phyloP scores from a whole-genome alignment of 2,113 vertebrate genomes.

The Neotoma lepida region DNA sequence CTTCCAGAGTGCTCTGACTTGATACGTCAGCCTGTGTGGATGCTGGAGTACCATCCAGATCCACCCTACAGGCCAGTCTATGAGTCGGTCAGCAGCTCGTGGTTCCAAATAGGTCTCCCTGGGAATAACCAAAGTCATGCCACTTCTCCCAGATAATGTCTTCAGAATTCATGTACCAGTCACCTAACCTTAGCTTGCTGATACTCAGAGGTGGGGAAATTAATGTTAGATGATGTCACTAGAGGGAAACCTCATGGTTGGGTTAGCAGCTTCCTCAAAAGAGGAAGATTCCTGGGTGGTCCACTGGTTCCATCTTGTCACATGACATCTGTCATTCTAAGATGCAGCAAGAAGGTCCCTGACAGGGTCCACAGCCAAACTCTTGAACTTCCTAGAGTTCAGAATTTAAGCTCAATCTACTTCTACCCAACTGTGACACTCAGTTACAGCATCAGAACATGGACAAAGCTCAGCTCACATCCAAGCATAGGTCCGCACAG shows the following conservation, averaged over 20 bases:
- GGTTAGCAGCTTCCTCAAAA: background rate
- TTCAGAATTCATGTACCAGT: background rate
- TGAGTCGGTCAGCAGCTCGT: background rate
- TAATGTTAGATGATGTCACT: background rate
- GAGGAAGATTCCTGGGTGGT: background rate
- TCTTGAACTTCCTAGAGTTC: background rate
- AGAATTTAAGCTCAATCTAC: background rate
- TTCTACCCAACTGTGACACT: background rate
- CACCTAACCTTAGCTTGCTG: background rate
- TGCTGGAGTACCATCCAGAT: background rate
- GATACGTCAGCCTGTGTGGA: background rate
- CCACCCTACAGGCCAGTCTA: background rate
- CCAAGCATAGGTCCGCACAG: background rate
- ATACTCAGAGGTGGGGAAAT: background rate
- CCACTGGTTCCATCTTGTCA: background rate
- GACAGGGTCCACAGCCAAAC: too few relatives aligned
- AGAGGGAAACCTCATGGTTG: background rate
- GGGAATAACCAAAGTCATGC: background rate
- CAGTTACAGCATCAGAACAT: too few relatives aligned
- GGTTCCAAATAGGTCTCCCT: background rate
- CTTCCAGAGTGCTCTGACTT: background rate
- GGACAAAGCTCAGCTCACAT: background rate
- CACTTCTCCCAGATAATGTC: background rate
- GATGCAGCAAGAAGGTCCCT: background rate
- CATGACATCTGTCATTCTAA: background rate